These are phyloP conservation scores for Clinocottus analis DNA, from an alignment of 2,113 vertebrate species.

Conservation along the genomic window DNA sequence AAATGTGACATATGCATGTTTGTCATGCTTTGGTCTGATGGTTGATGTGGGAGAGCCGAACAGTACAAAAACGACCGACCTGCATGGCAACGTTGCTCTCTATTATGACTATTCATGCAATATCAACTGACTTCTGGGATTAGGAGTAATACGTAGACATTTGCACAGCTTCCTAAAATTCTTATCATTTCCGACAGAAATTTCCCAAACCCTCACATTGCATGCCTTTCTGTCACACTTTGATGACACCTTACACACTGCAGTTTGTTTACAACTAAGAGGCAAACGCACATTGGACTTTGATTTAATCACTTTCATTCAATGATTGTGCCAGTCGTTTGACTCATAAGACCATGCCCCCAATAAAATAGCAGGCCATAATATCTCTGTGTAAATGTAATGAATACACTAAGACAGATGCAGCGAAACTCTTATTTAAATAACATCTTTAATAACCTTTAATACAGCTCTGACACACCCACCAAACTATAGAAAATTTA, in stretches of 20 bases:
- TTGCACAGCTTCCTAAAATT: background rate
- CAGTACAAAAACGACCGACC: background rate
- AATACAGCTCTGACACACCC: no score
- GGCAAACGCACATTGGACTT: no score
- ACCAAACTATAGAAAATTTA: no score
- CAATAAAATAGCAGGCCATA: background rate
- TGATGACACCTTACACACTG: background rate
- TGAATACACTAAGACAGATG: no score
- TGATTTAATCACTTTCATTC: background rate
- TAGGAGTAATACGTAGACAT: conserved; percentile 3
- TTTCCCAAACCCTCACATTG: background rate
- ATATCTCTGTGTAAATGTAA: background rate
- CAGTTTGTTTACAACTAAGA: no score
- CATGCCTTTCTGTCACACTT: background rate
- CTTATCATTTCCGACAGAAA: background rate
- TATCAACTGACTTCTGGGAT: background rate
- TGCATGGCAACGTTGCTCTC: background rate
- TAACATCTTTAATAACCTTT: no score
- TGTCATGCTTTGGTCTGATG: conserved; percentile 16
- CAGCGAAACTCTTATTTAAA: no score
- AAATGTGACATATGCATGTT: conserved; percentile 52
- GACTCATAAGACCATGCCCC: background rate
- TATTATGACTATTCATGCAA: conserved; percentile 21
- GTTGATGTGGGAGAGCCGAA: conserved; percentile 16
- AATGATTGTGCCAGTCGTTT: background rate